Percentiles rank a stretch among this genome's conserved stretches.
phyloP scores from a whole-genome alignment of 1,140 invertebrate genomes.

The Odontomachus brunneus region DNA sequence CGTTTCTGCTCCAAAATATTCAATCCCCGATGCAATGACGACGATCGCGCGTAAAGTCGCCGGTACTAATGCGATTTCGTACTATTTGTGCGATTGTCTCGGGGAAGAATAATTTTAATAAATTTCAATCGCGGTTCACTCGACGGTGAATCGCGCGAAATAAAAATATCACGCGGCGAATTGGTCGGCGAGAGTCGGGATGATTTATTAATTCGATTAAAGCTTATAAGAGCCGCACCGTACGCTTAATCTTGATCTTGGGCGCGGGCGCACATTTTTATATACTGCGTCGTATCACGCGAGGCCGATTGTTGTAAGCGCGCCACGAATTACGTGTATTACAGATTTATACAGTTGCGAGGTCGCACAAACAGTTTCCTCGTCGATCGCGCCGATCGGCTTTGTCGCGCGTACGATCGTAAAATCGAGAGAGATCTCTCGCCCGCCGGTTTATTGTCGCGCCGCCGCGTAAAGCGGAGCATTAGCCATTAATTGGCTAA shows the following conservation, averaged over 20 bases:
- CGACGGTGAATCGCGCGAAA: constrained; percentile 45
- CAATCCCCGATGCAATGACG: not conserved
- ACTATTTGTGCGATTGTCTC: not conserved
- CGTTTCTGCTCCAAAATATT: not conserved
- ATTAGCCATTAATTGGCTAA: constrained; percentile 49
- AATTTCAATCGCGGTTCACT: constrained; percentile 10
- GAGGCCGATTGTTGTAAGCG: constrained; percentile 71
- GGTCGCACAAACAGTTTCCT: not conserved
- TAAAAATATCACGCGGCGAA: constrained; percentile 79
- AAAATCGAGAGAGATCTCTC: constrained; percentile 46
- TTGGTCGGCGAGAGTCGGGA: constrained; percentile 62
- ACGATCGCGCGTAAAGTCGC: constrained; percentile 22
- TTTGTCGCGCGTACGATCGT: not conserved
- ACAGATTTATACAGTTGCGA: constrained; percentile 19
- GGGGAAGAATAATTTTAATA: constrained; percentile 9
- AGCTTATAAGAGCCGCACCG: constrained; percentile 75
- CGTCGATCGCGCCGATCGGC: not conserved
- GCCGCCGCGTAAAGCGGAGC: not conserved
- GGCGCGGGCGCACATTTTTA: constrained; percentile 76
- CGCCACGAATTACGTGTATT: constrained; percentile 55
- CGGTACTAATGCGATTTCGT: too few relatives aligned
- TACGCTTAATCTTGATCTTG: constrained; percentile 76
- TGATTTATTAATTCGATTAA: constrained; percentile 83
- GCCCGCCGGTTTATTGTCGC: constrained; percentile 10
- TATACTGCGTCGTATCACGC: constrained; percentile 79